These are phyloP conservation scores for Otolemur garnettii DNA, from an alignment of 2,113 vertebrate genomes.

Conservation along the genomic window DNA sequence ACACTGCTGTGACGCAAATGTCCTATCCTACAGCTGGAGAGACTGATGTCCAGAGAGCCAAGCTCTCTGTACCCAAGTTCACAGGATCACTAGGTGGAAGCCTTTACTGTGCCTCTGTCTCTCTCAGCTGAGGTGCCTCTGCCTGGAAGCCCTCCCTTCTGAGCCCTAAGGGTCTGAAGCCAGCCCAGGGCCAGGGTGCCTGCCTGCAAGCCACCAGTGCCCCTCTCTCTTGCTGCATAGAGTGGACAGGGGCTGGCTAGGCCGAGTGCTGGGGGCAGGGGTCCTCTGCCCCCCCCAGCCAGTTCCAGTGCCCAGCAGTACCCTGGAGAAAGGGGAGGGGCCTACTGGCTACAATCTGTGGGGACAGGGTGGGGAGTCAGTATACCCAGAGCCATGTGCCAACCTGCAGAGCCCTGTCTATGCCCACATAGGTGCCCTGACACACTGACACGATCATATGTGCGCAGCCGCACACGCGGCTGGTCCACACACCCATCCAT, in stretches of 20 bases:
- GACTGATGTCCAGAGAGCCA: neutral
- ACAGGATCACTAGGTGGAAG: slow-evolving; percentile 60
- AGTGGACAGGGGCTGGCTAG: neutral
- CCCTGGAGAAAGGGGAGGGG: neutral
- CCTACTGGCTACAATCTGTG: neutral
- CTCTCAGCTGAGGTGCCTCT: neutral
- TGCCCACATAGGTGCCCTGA: slow-evolving; percentile 71
- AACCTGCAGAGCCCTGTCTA: neutral
- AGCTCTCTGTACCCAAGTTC: neutral
- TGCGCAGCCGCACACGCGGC: slow-evolving; percentile 69
- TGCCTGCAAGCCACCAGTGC: neutral
- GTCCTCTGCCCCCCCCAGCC: accelerated
- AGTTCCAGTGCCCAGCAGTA: neutral
- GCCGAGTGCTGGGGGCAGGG: neutral
- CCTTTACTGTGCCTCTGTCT: neutral
- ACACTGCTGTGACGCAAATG: neutral
- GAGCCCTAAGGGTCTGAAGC: neutral
- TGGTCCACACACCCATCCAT: slow-evolving; percentile 72
- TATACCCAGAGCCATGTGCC: neutral
- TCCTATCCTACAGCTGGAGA: slow-evolving; percentile 35
- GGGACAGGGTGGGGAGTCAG: neutral
- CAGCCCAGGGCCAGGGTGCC: neutral
- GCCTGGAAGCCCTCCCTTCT: slow-evolving; percentile 15
- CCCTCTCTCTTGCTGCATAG: neutral
- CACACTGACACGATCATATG: slow-evolving; percentile 67